A percentile compares a stretch with the other conserved stretches of the same genome.
These are phyloP conservation scores for Gymnodraco acuticeps DNA, from an alignment of 2,797 vertebrate genomes.

Conservation along the genomic window DNA sequence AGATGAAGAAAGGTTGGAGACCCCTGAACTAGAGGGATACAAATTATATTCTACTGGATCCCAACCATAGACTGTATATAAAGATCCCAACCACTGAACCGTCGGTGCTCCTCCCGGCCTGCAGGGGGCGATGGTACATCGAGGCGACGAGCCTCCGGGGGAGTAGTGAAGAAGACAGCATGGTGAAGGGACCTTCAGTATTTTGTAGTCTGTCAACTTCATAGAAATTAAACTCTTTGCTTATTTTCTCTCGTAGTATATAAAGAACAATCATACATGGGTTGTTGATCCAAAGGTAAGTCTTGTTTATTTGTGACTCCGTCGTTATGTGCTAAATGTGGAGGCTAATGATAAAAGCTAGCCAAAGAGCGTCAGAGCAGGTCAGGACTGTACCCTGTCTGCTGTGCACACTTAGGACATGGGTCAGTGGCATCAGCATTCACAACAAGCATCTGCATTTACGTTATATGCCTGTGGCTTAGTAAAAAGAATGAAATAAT, in stretches of 20 bases:
- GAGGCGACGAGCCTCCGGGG: fast-evolving
- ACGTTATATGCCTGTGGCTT: no score
- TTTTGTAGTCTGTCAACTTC: not conserved
- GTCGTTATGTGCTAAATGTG: not conserved
- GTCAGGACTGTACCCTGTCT: not conserved
- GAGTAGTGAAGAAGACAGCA: not conserved
- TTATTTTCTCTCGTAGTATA: fast-evolving
- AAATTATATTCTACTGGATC: no score
- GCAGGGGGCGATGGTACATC: not conserved
- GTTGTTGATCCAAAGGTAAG: not conserved
- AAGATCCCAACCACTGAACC: no score
- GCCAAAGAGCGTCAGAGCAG: not conserved
- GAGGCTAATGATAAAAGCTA: constrained; percentile 15
- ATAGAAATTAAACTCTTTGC: not conserved
- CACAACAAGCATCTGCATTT: no score
- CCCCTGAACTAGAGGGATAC: no score
- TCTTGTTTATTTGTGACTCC: not conserved
- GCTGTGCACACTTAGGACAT: not conserved
- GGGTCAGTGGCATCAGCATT: not conserved
- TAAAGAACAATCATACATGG: fast-evolving
- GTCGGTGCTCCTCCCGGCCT: constrained; percentile 31
- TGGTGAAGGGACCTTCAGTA: not conserved
- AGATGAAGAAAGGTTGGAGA: no score
- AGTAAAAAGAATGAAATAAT: fast-evolving
- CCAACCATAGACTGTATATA: no score